phyloP scores from a whole-genome alignment of 1,140 invertebrate species.

The Microplitis demolitor region DNA sequence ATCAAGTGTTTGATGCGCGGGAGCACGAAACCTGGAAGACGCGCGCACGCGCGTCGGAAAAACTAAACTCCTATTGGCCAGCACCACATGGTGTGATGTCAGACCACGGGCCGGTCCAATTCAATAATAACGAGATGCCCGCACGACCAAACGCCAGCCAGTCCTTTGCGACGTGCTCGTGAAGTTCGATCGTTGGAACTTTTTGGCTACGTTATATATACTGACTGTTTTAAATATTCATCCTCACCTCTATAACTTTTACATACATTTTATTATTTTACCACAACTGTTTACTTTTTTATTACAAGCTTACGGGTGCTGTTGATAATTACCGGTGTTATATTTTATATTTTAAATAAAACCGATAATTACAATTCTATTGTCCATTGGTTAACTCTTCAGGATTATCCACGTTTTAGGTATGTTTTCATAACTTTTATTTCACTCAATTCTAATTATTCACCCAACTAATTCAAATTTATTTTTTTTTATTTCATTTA shows the following conservation, averaged over 20 bases:
- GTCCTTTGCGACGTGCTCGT: conserved; percentile 47
- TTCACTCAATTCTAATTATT: background rate
- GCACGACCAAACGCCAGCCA: conserved; percentile 47
- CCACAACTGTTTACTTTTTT: background rate
- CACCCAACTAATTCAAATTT: no score
- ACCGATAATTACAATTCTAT: background rate
- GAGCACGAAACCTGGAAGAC: conserved; percentile 22
- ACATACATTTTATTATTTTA: background rate
- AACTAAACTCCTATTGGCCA: conserved; percentile 48
- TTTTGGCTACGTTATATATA: background rate
- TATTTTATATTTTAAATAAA: no score
- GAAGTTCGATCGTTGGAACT: conserved; percentile 24
- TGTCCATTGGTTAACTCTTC: background rate
- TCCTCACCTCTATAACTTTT: background rate
- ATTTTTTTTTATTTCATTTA: no score
- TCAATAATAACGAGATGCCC: conserved; percentile 59
- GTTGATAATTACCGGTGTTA: no score
- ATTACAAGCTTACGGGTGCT: background rate
- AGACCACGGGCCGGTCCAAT: conserved; percentile 58
- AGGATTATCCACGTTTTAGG: conserved; percentile 36
- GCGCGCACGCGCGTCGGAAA: conserved; percentile 45
- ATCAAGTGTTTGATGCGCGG: conserved; percentile 24
- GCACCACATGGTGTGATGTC: conserved; percentile 60
- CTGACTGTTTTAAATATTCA: background rate
- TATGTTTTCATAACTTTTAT: conserved; percentile 13